Percentiles rank a stretch among this genome's conserved stretches.
phyloP scores from a whole-genome alignment of 2,797 vertebrate genomes.

The Sebastiscus tertius region DNA sequence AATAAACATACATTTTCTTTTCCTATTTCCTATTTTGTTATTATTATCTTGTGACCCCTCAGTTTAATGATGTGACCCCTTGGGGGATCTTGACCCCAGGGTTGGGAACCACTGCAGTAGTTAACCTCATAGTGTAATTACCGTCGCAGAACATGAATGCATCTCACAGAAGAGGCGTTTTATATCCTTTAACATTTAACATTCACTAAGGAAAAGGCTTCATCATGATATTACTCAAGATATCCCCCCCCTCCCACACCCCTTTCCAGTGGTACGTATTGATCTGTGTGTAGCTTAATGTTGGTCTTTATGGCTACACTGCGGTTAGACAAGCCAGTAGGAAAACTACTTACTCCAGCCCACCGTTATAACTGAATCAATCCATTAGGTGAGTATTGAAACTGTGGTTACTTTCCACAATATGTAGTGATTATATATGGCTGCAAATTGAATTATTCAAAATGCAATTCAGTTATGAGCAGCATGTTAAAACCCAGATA shows the following conservation, averaged over 20 bases:
- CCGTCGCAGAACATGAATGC: background rate
- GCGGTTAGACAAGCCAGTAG: conserved; percentile 75
- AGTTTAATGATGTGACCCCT: background rate
- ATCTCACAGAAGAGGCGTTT: conserved; percentile 22
- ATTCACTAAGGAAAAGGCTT: conserved; percentile 48
- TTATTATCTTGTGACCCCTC: background rate
- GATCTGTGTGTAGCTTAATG: conserved; percentile 79
- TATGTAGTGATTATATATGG: conserved; percentile 77
- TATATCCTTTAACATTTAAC: conserved; percentile 48
- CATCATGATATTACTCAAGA: conserved; percentile 43
- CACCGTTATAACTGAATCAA: conserved; percentile 76
- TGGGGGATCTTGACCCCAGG: background rate
- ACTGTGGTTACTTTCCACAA: conserved; percentile 80
- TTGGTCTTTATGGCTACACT: conserved; percentile 76
- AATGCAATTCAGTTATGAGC: conserved; percentile 81
- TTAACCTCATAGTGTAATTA: background rate
- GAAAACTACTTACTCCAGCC: conserved; percentile 77
- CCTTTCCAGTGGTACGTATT: conserved; percentile 68
- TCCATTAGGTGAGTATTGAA: conserved; percentile 83
- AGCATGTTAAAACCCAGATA: conserved; percentile 78
- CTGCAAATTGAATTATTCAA: conserved; percentile 83
- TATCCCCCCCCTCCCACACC: background rate
- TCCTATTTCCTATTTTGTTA: background rate
- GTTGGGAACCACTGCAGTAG: background rate
- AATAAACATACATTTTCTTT: background rate